A percentile compares a stretch with the other conserved stretches of the same genome.
These are phyloP conservation scores for Echeneis naucrates DNA, from an alignment of 2,797 vertebrate genomes.

Conservation along the genomic window DNA sequence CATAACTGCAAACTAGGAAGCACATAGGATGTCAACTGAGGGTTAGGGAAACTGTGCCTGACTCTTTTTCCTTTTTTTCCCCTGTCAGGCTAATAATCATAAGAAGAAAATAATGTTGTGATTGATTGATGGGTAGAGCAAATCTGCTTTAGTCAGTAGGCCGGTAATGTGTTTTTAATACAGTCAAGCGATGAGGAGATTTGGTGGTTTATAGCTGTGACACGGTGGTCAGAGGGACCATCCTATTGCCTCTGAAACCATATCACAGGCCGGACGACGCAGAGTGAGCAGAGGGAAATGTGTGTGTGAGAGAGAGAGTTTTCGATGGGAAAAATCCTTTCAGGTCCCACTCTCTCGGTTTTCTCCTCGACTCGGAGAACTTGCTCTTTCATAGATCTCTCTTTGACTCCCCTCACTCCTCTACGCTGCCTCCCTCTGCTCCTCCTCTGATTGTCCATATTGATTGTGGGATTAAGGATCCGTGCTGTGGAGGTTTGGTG, in stretches of 20 bases:
- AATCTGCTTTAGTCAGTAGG: too few species aligned
- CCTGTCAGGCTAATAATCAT: neutral
- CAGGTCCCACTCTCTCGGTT: neutral
- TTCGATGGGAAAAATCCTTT: neutral
- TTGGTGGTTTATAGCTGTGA: conserved; percentile 7
- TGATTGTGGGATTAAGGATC: conserved; percentile 42
- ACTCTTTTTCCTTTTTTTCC: too few species aligned
- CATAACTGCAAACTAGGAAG: neutral
- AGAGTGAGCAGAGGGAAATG: neutral
- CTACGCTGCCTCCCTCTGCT: neutral
- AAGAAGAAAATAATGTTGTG: accelerated
- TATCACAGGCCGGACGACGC: conserved; percentile 59
- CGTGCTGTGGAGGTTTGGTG: conserved; percentile 23
- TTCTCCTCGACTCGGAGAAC: conserved; percentile 17
- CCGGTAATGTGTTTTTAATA: too few species aligned
- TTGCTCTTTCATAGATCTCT: conserved; percentile 3
- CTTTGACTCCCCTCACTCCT: neutral
- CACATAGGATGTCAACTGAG: neutral
- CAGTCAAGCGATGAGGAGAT: neutral
- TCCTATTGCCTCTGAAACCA: neutral
- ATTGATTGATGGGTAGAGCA: neutral
- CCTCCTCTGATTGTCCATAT: conserved; percentile 25
- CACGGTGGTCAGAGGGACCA: neutral
- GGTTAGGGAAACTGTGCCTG: neutral
- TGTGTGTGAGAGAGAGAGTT: too few species aligned